phyloP scores from a whole-genome alignment of 2,888 invertebrate genomes.

The Itoplectis maculator region DNA sequence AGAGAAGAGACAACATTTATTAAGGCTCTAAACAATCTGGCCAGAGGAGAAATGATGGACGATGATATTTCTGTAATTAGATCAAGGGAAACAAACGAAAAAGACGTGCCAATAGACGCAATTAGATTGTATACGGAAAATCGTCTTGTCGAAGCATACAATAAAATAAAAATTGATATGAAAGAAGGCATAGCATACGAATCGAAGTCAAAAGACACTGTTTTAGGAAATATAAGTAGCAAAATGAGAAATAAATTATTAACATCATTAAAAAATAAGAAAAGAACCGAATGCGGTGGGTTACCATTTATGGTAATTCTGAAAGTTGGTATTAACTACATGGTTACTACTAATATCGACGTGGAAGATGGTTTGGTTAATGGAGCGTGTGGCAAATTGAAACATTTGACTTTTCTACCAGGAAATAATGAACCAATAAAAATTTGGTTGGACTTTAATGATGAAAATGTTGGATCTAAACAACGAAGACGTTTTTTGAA shows the following conservation, averaged over 20 bases:
- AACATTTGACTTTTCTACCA: constrained; percentile 1
- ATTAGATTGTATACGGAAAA: constrained; percentile 9
- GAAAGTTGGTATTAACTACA: constrained; percentile 68
- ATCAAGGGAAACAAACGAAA: constrained; percentile 6
- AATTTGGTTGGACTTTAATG: constrained; percentile 20
- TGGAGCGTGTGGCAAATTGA: constrained; percentile 15
- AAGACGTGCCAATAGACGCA: neutral
- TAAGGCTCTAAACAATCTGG: constrained; percentile 72
- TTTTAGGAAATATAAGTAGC: constrained; percentile 5
- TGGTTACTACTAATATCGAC: constrained; percentile 64
- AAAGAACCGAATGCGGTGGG: constrained; percentile 10
- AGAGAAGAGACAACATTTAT: constrained; percentile 73
- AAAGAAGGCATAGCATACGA: neutral
- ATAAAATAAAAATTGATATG: neutral
- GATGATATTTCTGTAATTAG: neutral
- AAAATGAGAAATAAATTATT: constrained; percentile 7
- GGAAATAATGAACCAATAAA: constrained; percentile 7
- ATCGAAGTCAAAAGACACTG: neutral
- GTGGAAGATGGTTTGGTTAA: constrained; percentile 23
- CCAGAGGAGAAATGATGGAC: constrained; percentile 30
- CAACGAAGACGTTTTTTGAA: constrained; percentile 12
- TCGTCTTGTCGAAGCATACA: neutral
- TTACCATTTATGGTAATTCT: constrained; percentile 54
- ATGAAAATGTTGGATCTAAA: constrained; percentile 50
- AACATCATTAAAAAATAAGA: constrained; percentile 12